phyloP scores from a whole-genome alignment of 2,888 invertebrate genomes.

The Pachydiplax longipennis region DNA sequence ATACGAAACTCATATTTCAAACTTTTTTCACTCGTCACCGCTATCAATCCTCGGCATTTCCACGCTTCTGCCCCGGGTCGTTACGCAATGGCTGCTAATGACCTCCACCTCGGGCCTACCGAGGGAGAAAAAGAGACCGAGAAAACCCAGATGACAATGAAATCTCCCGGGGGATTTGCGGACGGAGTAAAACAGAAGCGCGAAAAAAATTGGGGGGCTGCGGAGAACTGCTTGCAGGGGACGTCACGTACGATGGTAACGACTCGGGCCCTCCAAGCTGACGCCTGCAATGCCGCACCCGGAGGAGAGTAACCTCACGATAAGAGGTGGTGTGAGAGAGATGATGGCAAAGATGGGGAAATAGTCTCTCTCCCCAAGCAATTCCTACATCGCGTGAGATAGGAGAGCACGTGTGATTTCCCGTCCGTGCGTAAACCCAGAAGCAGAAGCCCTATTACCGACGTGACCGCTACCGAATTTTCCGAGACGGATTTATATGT shows the following conservation, averaged over 20 bases:
- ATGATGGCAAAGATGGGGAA: not conserved
- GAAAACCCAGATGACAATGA: not conserved
- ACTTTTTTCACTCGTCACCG: not conserved
- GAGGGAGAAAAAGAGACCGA: not conserved
- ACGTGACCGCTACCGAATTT: conserved; percentile 19
- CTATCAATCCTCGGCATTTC: not conserved
- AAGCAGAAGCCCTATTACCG: conserved; percentile 23
- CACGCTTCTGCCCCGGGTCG: not conserved
- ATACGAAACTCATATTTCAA: not conserved
- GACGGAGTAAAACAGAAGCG: not conserved
- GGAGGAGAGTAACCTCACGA: not conserved
- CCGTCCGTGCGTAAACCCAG: conserved; percentile 20
- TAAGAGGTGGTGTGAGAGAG: not conserved
- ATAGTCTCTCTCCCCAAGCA: not conserved
- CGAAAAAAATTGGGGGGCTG: not conserved
- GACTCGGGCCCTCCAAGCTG: not conserved
- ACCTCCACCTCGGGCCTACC: not conserved
- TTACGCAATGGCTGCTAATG: not conserved
- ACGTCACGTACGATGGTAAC: not conserved
- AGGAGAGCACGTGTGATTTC: conserved; percentile 9
- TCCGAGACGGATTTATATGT: conserved; percentile 17
- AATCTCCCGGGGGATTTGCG: not conserved
- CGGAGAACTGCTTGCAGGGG: not conserved
- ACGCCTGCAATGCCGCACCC: not conserved
- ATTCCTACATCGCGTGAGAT: conserved; percentile 27